These are phyloP conservation scores for Ectemnius lituratus DNA, from an alignment of 2,888 invertebrate genomes.

Conservation along the genomic window DNA sequence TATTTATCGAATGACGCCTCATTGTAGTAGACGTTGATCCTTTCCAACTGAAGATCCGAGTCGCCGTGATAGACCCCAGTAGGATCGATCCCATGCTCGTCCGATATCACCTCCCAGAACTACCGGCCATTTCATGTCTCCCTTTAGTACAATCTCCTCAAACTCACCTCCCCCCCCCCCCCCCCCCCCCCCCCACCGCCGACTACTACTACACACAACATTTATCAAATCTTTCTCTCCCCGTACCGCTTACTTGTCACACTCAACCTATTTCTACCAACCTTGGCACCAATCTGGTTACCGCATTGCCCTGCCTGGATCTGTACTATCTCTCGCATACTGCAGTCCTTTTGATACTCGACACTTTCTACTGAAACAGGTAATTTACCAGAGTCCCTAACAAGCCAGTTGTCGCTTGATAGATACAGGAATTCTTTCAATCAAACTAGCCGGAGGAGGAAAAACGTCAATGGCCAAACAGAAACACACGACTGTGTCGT, in stretches of 20 bases:
- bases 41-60: constrained; percentile 81
- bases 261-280: constrained; percentile 68
- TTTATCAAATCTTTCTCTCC: too few relatives aligned
- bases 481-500: constrained; percentile 38
- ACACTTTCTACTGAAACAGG: too few relatives aligned
- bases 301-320: constrained; percentile 93
- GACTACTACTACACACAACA: too few relatives aligned
- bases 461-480: constrained; percentile 24
- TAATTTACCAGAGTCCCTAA: neutral
- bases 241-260: too few relatives aligned
- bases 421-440: too few relatives aligned
- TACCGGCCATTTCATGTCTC: constrained; percentile 77
- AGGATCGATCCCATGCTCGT: constrained; percentile 83
- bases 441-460: too few relatives aligned
- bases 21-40: constrained; percentile 83
- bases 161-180: too few relatives aligned
- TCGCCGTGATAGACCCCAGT: constrained; percentile 81
- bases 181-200: too few relatives aligned
- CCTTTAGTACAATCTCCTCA: too few relatives aligned
- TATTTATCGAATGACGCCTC: constrained; percentile 81
- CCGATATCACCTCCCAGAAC: constrained; percentile 92
- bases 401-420: too few relatives aligned
- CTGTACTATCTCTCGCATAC: constrained; percentile 90
- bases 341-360: constrained; percentile 46
- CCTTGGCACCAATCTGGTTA: constrained; percentile 90